Evolutionary conservation across 2,797 vertebrate species (phyloP), one percentile per base, ranked within the genome.

Genomic region (Tolypeutes matacus): DNA sequence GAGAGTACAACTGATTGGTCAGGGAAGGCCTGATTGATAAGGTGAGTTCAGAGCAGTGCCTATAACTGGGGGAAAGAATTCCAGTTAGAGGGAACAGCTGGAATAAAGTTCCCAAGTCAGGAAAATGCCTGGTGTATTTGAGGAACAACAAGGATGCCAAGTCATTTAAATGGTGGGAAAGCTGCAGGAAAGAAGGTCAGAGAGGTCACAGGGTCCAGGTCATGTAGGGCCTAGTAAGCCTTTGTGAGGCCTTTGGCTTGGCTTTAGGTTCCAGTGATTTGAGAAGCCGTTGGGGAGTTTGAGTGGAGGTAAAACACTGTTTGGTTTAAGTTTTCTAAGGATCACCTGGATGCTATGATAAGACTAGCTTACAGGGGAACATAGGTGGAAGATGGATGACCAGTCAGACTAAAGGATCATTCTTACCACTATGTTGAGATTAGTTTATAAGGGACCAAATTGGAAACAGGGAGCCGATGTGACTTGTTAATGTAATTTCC

Each of bases 261-360:
- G 21, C n/a, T 89, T 84, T 73, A 65, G 9, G 1, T 51, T 65
- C 84, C 25, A 42, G 27, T 58, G 6, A 84, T 65, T 65, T 84
- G 49, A 75, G 21, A 34, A 89, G 20, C 64, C 36, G 65, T 23
- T 56, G 64, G 64, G 12, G 34, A 11, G 31, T 36, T 92, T 65
- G 4, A 89, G 76, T 62, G 51, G 17, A 17, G 20, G 39, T 72
- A 42, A 70, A 72, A 62, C 49, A 83, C 17, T 31, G 17, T 73
- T 31, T 92, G 81, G 21, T 76, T 75, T n/a, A 58, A 51, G 56
- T 86, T 96, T 82, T 73, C 73, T 84, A 89, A 92, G 65, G 29
- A 49, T 51, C 29, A 8, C 82, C 7, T 64, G 42, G 53, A 21
- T 70, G 13, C 25, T 92, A 2, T 51, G 46, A 1, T 81, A 17